Percentiles rank a stretch among this genome's conserved stretches.
These are phyloP conservation scores for Anhinga rufa DNA, from an alignment of 2,113 vertebrate genomes.

Conservation along the genomic window DNA sequence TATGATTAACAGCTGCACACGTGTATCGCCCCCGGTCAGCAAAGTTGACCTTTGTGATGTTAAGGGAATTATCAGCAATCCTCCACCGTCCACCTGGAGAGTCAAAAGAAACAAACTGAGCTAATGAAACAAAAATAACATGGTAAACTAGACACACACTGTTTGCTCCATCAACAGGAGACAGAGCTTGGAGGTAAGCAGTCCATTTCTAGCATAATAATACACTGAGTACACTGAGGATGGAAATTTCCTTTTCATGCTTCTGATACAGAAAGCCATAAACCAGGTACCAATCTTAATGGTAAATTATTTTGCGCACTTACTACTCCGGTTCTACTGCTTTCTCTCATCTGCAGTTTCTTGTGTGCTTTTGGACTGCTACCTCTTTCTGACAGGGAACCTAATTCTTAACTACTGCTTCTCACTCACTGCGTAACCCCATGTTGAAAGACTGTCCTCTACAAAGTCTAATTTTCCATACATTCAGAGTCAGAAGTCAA, in stretches of 20 bases:
- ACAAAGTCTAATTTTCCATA: background rate
- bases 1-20: constrained; percentile 60
- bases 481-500: background rate
- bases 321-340: background rate
- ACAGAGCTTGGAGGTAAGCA: background rate
- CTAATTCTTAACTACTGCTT: background rate
- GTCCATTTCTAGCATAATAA: background rate
- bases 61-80: constrained; percentile 77
- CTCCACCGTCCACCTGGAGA: constrained; percentile 81
- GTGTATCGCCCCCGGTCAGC: constrained; percentile 90
- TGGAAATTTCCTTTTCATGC: background rate
- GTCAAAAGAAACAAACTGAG: constrained; percentile 14
- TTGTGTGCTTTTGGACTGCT: background rate
- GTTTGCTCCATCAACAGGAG: background rate
- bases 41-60: constrained; percentile 87
- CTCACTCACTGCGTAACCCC: background rate
- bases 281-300: background rate
- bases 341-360: background rate
- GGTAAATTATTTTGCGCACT: background rate
- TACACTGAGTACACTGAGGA: background rate
- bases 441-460: background rate
- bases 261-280: background rate
- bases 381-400: background rate
- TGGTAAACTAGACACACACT: background rate
- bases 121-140: background rate